Percentiles rank a stretch among this genome's conserved stretches.
phyloP scores from a whole-genome alignment of 2,113 vertebrate genomes.

The Callipepla californica region DNA sequence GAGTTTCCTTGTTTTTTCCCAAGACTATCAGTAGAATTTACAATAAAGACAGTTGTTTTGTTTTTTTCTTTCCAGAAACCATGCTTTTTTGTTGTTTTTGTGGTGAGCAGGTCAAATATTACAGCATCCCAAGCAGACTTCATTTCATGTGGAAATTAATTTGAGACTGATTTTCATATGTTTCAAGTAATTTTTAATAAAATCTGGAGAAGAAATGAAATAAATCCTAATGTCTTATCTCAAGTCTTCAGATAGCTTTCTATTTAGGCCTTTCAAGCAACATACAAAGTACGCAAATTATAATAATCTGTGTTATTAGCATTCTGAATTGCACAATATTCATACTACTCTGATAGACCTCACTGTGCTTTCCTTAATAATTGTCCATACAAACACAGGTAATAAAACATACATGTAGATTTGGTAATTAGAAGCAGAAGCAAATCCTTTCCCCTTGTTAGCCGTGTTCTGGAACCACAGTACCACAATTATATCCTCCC shows the following conservation, averaged over 20 bases:
- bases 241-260: background rate
- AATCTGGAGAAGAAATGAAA: background rate
- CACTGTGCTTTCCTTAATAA: background rate
- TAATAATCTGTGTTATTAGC: slow-evolving; percentile 28
- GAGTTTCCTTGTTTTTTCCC: background rate
- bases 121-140: background rate
- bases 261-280: slow-evolving; percentile 9
- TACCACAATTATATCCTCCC: background rate
- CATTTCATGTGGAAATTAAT: slow-evolving; percentile 38
- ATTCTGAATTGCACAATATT: slow-evolving; percentile 8
- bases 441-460: accelerated
- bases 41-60: background rate
- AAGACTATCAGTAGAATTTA: background rate
- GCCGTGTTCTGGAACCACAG: background rate
- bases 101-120: background rate
- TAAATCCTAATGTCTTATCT: slow-evolving; percentile 10
- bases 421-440: background rate
- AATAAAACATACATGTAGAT: background rate
- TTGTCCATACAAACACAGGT: background rate
- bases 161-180: slow-evolving; percentile 13
- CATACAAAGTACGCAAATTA: background rate
- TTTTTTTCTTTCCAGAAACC: background rate
- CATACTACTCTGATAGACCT: background rate
- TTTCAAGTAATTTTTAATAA: background rate
- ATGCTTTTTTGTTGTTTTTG: background rate